Conservation (phyloP, 1,140 invertebrate species). For the Mesaphorura yosii region DNA sequence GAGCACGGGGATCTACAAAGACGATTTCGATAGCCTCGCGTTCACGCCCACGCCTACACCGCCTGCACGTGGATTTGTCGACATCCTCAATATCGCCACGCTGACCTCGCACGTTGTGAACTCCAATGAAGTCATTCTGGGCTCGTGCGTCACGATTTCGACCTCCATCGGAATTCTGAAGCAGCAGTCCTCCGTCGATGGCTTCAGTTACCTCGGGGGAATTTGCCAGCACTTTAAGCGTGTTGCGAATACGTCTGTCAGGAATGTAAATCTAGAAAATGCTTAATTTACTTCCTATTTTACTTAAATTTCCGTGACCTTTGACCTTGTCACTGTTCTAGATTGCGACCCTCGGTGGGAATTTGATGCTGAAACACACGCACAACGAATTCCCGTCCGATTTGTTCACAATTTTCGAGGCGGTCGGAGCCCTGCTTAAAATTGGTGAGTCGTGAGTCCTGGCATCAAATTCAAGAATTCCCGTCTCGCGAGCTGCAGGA, state of each 20-base stretch:
- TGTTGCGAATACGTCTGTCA: slow-evolving; percentile 56
- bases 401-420: slow-evolving; percentile 39
- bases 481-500: not conserved
- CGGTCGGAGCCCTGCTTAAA: slow-evolving; percentile 34
- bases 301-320: not conserved
- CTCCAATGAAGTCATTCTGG: slow-evolving; percentile 1
- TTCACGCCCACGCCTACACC: slow-evolving; percentile 2
- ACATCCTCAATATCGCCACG: slow-evolving; percentile 4
- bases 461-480: not conserved
- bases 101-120: not conserved
- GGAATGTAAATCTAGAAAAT: slow-evolving; percentile 45
- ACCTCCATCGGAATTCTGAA: slow-evolving; percentile 40
- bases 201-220: slow-evolving; percentile 45
- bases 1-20: slow-evolving; percentile 43
- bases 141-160: not conserved
- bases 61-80: slow-evolving; percentile 1
- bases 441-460: slow-evolving; percentile 26
- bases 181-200: slow-evolving; percentile 37
- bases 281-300: not conserved
- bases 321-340: not conserved
- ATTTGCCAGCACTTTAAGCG: slow-evolving; percentile 55
- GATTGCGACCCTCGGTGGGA: slow-evolving; percentile 38
- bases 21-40: not conserved
- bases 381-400: slow-evolving; percentile 42
- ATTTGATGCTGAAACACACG: slow-evolving; percentile 41